These are phyloP conservation scores for Cyclina sinensis DNA, from an alignment of 1,140 invertebrate genomes.

Conservation along the genomic window DNA sequence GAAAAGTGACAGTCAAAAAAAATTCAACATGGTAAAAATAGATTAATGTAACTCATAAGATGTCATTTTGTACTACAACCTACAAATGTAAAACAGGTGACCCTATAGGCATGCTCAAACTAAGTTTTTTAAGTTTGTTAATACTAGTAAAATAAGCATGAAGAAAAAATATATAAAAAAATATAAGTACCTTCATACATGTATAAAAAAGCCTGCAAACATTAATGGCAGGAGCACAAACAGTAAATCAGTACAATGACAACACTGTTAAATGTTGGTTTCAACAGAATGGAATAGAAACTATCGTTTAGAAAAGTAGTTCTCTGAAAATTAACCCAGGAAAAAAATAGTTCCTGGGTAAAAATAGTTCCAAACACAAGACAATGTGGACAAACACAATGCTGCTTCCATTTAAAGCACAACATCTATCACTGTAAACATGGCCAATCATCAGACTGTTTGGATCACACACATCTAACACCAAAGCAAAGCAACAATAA, in stretches of 20 bases:
- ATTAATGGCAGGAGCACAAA: not conserved
- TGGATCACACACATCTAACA: not conserved
- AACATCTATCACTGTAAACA: not conserved
- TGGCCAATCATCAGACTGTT: not conserved
- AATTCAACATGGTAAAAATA: too few relatives aligned
- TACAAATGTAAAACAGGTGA: too few relatives aligned
- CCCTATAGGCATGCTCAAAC: too few relatives aligned
- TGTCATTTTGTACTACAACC: too few relatives aligned
- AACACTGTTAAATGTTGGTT: not conserved
- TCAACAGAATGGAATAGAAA: too few relatives aligned
- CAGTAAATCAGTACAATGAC: not conserved
- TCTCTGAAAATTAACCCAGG: too few relatives aligned
- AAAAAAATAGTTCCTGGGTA: not conserved
- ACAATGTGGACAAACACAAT: slow-evolving; percentile 1
- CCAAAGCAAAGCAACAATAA: not conserved
- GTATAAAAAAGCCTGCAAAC: not conserved
- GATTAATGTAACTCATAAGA: too few relatives aligned
- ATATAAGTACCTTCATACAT: not conserved
- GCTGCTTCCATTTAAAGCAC: not conserved
- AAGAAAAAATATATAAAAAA: not conserved
- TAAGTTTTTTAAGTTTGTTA: too few relatives aligned
- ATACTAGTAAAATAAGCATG: too few relatives aligned
- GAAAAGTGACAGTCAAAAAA: too few relatives aligned
- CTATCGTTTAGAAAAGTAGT: too few relatives aligned
- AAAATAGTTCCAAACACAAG: not conserved